phyloP scores from a whole-genome alignment of 2,797 vertebrate species.

The Petrocephalus sullivani region DNA sequence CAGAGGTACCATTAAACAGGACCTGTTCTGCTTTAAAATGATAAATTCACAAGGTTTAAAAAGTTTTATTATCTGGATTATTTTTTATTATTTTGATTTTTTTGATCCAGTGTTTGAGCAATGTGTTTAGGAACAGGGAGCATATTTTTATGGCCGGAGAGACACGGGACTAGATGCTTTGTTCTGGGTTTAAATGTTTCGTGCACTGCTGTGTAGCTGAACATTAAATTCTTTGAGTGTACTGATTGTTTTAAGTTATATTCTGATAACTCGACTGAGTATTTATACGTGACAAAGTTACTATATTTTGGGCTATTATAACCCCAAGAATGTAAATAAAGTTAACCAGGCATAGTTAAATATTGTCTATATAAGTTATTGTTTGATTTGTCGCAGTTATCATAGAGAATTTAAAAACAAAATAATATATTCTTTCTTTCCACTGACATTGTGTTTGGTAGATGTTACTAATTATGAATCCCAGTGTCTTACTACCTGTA shows the following conservation, averaged over 20 bases:
- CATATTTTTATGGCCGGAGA: not conserved
- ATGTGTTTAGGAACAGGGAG: not conserved
- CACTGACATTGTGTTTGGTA: not conserved
- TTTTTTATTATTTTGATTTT: no score
- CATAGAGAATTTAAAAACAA: not conserved
- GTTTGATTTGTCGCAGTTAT: not conserved
- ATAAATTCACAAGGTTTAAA: not conserved
- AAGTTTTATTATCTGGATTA: no score
- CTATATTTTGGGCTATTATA: not conserved
- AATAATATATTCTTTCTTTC: not conserved
- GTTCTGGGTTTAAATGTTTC: not conserved
- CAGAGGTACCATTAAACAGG: not conserved
- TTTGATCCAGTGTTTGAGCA: not conserved
- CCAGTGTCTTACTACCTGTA: not conserved
- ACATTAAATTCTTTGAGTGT: not conserved
- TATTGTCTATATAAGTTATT: not conserved
- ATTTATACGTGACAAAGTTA: not conserved
- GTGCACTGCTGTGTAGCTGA: not conserved
- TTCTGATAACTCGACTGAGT: not conserved
- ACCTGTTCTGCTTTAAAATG: not conserved
- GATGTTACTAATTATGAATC: not conserved
- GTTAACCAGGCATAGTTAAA: not conserved
- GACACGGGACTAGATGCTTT: not conserved
- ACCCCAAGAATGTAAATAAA: not conserved
- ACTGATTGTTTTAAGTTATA: not conserved